Base-by-base conservation (phyloP, 1,140 invertebrate genomes). In the Berghia stephanieae region DNA sequence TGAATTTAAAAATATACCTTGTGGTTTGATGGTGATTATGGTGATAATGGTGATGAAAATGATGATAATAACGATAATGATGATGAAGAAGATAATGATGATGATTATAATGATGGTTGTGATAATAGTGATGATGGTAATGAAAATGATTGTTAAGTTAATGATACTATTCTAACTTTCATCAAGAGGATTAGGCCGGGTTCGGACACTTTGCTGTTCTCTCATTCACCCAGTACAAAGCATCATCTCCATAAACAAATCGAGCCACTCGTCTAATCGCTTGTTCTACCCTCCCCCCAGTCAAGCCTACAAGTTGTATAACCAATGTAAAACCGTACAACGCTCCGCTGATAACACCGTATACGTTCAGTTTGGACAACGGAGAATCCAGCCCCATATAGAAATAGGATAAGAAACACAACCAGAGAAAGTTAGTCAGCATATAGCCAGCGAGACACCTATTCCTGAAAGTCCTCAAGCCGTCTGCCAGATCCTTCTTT, bases 281-380 rank as follows among this genome's bases (percentile, higher is more conserved):
- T 36, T 78, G 72, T 13, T 83, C 38, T 18, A 82, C 42, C 13
- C 83, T 63, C 27, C 77, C 77, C 2, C 74, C 78, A 16, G 81
- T 83, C 52, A 84, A 55, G 4, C 83, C 83, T 13, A 84, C 36
- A 0, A 84, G 67, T 52, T 84, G 83, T 36, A 84, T 82, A 10
- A 79, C 49, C 18, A 84, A 52, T 0, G 80, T 81, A 52, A 84
- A 81, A 3, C 83, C 83, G 67, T 84, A 84, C 31, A 84, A 76
- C n/a, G 83, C 82, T 2, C 81, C 83, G 71, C 79, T 81, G 44
- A 83, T 84, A 36, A 83, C 57, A 13, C 83, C 83, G 46, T 84
- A 84, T 36, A 84, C 69, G 66, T 84, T 84, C 24, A 82, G 74
- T 42, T 78, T 77, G 18, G 80, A 80, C 42, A 84, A 42, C 18